Evolutionary conservation across 2,888 invertebrate genomes (phyloP).

Genomic region (Griposia aprilina): DNA sequence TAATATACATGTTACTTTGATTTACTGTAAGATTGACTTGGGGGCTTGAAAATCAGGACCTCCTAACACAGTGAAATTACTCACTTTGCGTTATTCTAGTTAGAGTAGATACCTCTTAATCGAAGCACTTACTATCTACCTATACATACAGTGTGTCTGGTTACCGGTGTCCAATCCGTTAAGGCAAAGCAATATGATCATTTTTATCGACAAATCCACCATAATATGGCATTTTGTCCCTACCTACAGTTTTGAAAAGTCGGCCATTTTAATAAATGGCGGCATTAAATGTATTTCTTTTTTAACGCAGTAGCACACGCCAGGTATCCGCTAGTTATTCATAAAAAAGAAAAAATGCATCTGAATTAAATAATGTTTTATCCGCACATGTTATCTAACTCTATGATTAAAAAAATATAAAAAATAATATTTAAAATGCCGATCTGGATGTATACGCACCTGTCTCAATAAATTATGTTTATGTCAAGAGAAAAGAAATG

Average conservation of each 20-base stretch:
- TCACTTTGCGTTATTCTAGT: background rate
- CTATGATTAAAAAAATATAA: background rate
- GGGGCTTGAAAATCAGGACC: background rate
- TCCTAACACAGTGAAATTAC: background rate
- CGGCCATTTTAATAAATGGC: no score
- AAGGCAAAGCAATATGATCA: no score
- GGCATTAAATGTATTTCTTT: no score
- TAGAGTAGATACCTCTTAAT: background rate
- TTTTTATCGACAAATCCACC: no score
- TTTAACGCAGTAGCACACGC: no score
- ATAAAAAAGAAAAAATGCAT: background rate
- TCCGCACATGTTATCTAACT: background rate
- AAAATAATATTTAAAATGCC: background rate
- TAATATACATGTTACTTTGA: background rate
- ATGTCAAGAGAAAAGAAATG: constrained; percentile 30
- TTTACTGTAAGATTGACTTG: background rate
- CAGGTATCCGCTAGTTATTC: no score
- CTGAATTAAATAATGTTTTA: background rate
- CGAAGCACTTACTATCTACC: no score
- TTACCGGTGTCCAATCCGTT: no score
- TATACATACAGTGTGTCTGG: no score
- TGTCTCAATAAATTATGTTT: constrained; percentile 15
- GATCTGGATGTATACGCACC: background rate
- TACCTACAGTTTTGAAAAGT: no score
- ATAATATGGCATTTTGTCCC: no score